Evolutionary conservation across 2,888 invertebrate genomes (phyloP).

Genomic region (Philhelius pedissequus): DNA sequence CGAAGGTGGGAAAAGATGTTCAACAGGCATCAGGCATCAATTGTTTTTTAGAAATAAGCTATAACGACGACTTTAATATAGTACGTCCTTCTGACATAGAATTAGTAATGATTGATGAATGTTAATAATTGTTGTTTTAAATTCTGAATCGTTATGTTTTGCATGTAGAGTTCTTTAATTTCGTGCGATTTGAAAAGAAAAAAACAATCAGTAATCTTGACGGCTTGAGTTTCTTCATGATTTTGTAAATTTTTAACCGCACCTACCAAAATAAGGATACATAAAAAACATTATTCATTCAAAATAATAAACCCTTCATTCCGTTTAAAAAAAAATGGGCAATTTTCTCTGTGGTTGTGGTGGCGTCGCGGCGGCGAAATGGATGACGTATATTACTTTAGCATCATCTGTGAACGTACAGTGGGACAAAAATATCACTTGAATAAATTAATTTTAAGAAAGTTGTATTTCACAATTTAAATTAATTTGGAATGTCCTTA

Average conservation of each 20-base stretch:
- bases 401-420: slow-evolving; percentile 6
- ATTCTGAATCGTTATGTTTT: no score
- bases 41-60: no score
- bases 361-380: background rate
- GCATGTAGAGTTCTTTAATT: no score
- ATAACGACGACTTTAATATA: no score
- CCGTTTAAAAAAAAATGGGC: slow-evolving; percentile 49
- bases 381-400: slow-evolving; percentile 37
- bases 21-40: no score
- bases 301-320: slow-evolving; percentile 32
- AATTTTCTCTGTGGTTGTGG: slow-evolving; percentile 50
- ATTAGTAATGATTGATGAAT: no score
- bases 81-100: no score
- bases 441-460: background rate
- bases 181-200: no score
- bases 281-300: slow-evolving; percentile 16
- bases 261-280: background rate
- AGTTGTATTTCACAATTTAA: no score
- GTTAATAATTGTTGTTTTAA: no score
- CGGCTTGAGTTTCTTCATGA: background rate
- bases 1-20: no score
- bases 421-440: background rate
- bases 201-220: background rate
- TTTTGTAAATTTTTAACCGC: background rate
- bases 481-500: no score